Evolutionary conservation across 2,797 vertebrate genomes (phyloP).

Genomic region (Cuniculus paca): DNA sequence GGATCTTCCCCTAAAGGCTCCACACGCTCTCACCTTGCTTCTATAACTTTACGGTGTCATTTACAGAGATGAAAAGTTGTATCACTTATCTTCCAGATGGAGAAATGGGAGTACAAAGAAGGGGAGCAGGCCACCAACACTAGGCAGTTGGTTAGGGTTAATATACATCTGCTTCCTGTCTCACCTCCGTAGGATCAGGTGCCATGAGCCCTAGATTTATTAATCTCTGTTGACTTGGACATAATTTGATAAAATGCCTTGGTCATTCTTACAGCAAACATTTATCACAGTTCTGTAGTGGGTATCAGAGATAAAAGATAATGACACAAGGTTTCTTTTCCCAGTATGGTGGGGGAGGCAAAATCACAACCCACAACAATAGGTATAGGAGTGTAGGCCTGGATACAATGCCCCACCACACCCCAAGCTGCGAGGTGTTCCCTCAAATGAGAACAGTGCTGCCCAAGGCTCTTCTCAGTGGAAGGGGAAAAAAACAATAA

Average conservation of each 20-base stretch:
- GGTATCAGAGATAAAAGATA: background rate
- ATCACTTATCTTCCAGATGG: slow-evolving; percentile 66
- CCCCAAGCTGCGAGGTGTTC: background rate
- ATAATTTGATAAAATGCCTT: slow-evolving; percentile 37
- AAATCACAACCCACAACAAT: rapidly evolving
- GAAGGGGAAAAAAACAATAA: background rate
- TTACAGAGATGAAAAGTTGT: slow-evolving; percentile 4
- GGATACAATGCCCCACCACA: background rate
- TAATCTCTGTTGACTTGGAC: slow-evolving; percentile 24
- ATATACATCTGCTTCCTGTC: background rate
- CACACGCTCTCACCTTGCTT: background rate
- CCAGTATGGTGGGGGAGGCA: background rate
- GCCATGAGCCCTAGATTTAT: slow-evolving; percentile 15
- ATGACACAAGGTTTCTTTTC: background rate
- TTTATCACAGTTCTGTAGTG: background rate
- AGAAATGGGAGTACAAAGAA: slow-evolving; percentile 58
- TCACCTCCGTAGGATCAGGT: slow-evolving; percentile 36
- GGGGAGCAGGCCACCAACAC: background rate
- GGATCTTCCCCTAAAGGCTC: slow-evolving; percentile 16
- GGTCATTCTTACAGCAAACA: slow-evolving; percentile 15
- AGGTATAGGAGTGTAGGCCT: background rate
- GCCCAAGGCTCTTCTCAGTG: background rate
- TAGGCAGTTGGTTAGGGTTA: slow-evolving; percentile 28
- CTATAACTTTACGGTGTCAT: slow-evolving; percentile 15
- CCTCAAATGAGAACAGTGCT: background rate